Evolutionary conservation across 2,113 vertebrate genomes (phyloP).

Genomic region (Micronycteris hirsuta): DNA sequence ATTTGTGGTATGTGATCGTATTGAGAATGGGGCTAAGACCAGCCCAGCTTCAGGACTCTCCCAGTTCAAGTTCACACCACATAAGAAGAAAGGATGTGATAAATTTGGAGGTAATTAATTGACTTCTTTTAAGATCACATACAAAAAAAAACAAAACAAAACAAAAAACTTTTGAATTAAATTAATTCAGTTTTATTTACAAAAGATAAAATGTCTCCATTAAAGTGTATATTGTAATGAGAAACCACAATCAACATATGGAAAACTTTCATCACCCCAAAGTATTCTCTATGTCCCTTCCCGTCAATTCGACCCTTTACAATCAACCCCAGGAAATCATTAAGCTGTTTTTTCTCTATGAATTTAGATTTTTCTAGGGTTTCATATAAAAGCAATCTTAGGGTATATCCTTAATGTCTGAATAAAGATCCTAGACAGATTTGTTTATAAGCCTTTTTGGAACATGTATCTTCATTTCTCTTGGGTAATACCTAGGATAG

Average conservation of each 20-base stretch:
- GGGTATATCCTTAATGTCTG: background rate
- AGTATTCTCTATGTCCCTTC: background rate
- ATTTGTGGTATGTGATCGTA: background rate
- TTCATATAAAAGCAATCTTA: slow-evolving; percentile 2
- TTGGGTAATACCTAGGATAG: background rate
- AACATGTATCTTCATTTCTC: background rate
- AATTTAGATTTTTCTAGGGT: background rate
- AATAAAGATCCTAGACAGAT: background rate
- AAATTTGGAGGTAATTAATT: background rate
- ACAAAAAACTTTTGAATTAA: background rate
- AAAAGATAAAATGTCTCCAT: background rate
- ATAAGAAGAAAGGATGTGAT: background rate
- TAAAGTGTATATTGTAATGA: background rate
- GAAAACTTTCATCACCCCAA: background rate
- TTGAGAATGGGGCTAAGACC: background rate
- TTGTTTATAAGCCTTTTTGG: background rate
- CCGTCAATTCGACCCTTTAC: background rate
- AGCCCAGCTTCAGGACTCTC: background rate
- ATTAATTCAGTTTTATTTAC: background rate
- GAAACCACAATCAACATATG: background rate
- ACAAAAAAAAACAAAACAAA: background rate
- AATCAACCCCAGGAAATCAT: background rate
- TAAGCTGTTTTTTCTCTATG: background rate
- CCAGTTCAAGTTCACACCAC: background rate
- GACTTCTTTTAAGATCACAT: background rate